Evolutionary conservation across 2,888 invertebrate species (phyloP).

Genomic region (Zaprionus lineosus): DNA sequence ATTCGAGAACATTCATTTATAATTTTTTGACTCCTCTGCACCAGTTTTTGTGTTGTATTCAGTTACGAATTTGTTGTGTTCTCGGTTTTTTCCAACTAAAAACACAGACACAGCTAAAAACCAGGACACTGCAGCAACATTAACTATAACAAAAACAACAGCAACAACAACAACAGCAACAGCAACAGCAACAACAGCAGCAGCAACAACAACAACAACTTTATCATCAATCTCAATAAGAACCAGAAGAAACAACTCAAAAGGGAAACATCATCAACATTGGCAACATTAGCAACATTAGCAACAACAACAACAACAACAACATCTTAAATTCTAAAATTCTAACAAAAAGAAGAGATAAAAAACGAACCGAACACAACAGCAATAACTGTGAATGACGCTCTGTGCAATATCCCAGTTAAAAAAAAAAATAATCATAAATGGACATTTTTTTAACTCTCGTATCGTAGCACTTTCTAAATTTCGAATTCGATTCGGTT

Average conservation of each 20-base stretch:
- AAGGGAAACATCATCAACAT: slow-evolving; percentile 17
- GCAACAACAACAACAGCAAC: slow-evolving; percentile 11
- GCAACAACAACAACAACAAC: neutral
- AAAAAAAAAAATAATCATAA: neutral
- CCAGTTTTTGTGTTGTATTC: slow-evolving; percentile 80
- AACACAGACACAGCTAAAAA: slow-evolving; percentile 19
- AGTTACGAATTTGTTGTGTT: slow-evolving; percentile 80
- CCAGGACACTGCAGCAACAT: slow-evolving; percentile 15
- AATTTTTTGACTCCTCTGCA: slow-evolving; percentile 82
- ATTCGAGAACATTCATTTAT: slow-evolving; percentile 82
- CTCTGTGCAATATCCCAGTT: slow-evolving; percentile 43
- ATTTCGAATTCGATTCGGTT: slow-evolving; percentile 17
- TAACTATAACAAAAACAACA: slow-evolving; percentile 25
- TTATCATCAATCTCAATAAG: neutral
- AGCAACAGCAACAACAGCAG: slow-evolving; percentile 11
- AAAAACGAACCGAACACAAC: neutral
- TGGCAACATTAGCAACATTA: slow-evolving; percentile 1
- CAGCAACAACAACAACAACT: neutral
- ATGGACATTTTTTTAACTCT: slow-evolving; percentile 16
- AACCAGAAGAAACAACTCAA: too few species aligned
- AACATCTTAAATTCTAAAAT: neutral
- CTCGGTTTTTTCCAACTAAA: slow-evolving; percentile 74
- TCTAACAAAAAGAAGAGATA: neutral
- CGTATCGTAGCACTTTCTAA: slow-evolving; percentile 17
- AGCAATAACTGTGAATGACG: slow-evolving; percentile 42